phyloP scores from a whole-genome alignment of 2,888 invertebrate species.

The Troilus luridus region DNA sequence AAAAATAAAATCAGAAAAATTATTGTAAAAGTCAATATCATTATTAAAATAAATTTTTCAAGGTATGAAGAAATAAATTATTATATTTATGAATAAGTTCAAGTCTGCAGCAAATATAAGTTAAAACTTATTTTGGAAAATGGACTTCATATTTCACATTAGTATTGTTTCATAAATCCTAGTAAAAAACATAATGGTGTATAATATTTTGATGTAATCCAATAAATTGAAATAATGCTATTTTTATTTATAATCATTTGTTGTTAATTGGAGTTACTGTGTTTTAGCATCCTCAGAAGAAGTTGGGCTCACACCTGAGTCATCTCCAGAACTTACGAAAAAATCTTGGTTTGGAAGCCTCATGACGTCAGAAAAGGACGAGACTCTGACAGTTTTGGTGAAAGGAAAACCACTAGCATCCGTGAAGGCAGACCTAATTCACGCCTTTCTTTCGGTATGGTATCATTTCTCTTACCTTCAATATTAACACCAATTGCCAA shows the following conservation, averaged over 20 bases:
- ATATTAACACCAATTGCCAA: constrained; percentile 34
- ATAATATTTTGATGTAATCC: no score
- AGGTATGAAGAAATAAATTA: no score
- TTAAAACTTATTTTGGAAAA: neutral
- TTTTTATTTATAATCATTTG: neutral
- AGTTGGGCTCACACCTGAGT: constrained; percentile 93
- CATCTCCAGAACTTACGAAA: constrained; percentile 96
- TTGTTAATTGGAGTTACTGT: neutral
- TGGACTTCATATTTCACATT: neutral
- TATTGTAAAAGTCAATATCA: no score
- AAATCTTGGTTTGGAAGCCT: constrained; percentile 99
- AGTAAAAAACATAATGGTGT: no score
- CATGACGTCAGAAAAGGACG: constrained; percentile 97
- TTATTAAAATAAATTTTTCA: no score
- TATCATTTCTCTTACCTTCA: constrained; percentile 42
- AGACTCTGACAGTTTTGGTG: constrained; percentile 95
- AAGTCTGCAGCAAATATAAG: no score
- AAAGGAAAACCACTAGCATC: constrained; percentile 96
- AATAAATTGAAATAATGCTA: no score
- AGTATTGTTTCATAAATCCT: neutral
- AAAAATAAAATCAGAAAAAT: no score
- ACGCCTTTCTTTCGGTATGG: constrained; percentile 94
- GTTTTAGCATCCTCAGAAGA: constrained; percentile 86
- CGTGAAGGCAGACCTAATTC: constrained; percentile 98
- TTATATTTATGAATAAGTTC: no score